phyloP scores from a whole-genome alignment of 64 coral and sea anemone genomes.

The Montipora efflorescens region DNA sequence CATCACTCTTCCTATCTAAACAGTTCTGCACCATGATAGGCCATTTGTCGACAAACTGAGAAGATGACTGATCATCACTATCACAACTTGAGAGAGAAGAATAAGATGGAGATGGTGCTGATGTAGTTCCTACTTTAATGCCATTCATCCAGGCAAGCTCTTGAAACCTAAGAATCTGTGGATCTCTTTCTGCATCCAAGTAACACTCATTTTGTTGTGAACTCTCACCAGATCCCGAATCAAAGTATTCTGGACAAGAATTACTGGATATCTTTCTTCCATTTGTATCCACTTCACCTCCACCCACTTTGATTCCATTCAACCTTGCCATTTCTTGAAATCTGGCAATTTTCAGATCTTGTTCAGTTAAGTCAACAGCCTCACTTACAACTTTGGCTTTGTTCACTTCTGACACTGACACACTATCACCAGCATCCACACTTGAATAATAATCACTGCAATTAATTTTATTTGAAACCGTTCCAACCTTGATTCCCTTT shows the following conservation, averaged over 20 bases:
- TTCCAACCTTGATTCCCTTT: too few relatives aligned
- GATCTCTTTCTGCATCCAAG: neutral
- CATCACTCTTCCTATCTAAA: neutral
- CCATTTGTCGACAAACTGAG: neutral
- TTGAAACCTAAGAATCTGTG: conserved; percentile 15
- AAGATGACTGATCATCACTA: conserved; percentile 6
- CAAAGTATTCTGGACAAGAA: neutral
- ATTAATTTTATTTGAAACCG: too few relatives aligned
- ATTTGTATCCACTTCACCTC: neutral
- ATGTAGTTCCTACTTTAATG: neutral
- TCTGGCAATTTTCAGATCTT: conserved; percentile 36
- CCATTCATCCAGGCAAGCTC: neutral
- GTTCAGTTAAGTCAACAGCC: neutral
- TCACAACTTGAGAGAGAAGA: conserved; percentile 7
- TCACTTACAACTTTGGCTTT: neutral
- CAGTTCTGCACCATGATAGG: neutral
- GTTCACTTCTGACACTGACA: too few relatives aligned
- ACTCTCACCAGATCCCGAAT: neutral
- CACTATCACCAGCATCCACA: too few relatives aligned
- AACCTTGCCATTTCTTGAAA: conserved; percentile 30
- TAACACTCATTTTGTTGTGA: neutral
- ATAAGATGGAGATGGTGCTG: neutral
- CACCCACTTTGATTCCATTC: conserved; percentile 38
- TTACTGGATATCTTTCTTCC: neutral
- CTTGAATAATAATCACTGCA: too few relatives aligned